Conservation (phyloP, 2,888 invertebrate species). For the Drosophila ustulata region DNA sequence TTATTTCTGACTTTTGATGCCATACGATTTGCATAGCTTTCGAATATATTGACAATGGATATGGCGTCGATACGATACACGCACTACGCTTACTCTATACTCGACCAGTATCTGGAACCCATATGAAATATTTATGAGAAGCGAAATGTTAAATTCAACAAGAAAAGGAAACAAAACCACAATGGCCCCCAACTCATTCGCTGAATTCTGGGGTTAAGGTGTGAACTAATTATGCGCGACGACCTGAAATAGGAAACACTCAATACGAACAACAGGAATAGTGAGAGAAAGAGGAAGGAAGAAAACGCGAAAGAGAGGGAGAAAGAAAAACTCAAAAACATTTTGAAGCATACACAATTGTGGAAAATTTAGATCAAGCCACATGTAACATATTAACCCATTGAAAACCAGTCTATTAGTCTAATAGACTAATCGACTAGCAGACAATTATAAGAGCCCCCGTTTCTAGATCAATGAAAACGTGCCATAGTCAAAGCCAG, state of each 20-base stretch:
- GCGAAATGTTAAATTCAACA: conserved; percentile 75
- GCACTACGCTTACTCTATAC: conserved; percentile 10
- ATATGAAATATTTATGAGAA: conserved; percentile 77
- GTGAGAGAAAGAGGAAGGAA: neutral
- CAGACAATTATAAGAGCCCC: conserved; percentile 22
- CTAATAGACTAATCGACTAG: conserved; percentile 26
- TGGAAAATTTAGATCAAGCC: conserved; percentile 52
- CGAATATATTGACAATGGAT: conserved; percentile 59
- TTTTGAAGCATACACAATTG: conserved; percentile 31
- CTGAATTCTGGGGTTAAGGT: conserved; percentile 44
- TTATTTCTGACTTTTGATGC: conserved; percentile 62
- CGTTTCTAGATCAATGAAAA: conserved; percentile 65
- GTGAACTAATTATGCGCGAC: conserved; percentile 50
- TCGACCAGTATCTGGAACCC: conserved; percentile 24
- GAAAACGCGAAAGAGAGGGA: neutral
- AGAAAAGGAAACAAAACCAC: conserved; percentile 20
- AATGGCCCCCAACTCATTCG: conserved; percentile 13
- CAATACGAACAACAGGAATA: neutral
- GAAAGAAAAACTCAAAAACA: conserved; percentile 5
- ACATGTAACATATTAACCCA: conserved; percentile 45
- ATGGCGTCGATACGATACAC: conserved; percentile 5
- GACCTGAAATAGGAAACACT: conserved; percentile 15
- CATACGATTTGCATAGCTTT: conserved; percentile 69
- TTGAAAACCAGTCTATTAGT: conserved; percentile 52
- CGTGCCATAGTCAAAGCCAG: conserved; percentile 43